Evolutionary conservation across 1,140 invertebrate species (phyloP), one percentile per base, ranked within the genome.

Genomic region (Drosophila tristis): DNA sequence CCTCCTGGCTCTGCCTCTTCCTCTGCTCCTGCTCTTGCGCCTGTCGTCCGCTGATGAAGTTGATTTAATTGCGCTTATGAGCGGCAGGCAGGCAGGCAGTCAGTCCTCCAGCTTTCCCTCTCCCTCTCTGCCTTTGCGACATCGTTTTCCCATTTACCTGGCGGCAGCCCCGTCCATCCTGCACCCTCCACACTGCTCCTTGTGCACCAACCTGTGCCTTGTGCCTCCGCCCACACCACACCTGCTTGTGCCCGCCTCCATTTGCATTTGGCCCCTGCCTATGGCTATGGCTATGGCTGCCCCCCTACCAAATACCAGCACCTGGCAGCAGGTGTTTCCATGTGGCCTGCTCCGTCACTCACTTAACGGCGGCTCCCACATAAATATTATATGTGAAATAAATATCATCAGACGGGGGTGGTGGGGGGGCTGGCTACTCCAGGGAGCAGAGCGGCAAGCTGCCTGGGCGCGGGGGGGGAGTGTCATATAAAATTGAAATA

Each of bases 41-140:
- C 60, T 66, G 72, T 31, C 59, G 72, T 31, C 53, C 73, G 50
- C 55, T 76, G 71, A 76, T 78, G 73, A 77, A 77, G 74, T 77
- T 77, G 74, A 77, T 77, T 77, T 77, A 77, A 77, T 77, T 77
- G 74, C 73, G 74, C 74, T 77, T 77, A 77, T 70, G 74, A 75
- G 72, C 72, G 72, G 42, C 71, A 65, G 61, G 20, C 47, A 65
- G 35, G 3, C 35, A 11, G 1, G 9, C 23, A 23, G 23, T 25
- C 42, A 25, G 44, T 11, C 0, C 45, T 49, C 64, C 29, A 4
- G 3, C n/a, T 25, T 31, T 13, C 5, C 15, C n/a, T 20, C 23
- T 25, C n/a, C 29, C 39, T 31, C 44, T 15, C 44, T 31, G 43
- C 51, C 47, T 66, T 74, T 61, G 61, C 73, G 72, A 75, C 72